These are phyloP conservation scores for Eulemur rufifrons DNA, from an alignment of 2,113 vertebrate genomes.

Conservation along the genomic window DNA sequence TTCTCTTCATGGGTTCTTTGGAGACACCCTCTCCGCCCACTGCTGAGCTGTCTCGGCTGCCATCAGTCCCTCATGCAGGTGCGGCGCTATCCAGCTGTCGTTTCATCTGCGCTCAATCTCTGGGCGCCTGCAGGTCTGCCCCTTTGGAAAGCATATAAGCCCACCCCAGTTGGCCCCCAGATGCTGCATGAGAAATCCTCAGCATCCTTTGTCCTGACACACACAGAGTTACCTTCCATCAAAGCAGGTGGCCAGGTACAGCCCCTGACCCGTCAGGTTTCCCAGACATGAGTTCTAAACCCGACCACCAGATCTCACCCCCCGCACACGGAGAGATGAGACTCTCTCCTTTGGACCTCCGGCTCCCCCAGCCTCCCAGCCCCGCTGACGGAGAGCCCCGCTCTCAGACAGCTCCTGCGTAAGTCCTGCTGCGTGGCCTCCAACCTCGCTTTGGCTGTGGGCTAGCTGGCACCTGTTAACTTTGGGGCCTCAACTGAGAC, in stretches of 20 bases:
- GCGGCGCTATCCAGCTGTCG: not conserved
- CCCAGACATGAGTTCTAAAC: not conserved
- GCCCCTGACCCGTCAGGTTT: not conserved
- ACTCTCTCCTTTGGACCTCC: not conserved
- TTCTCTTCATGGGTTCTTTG: not conserved
- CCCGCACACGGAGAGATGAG: not conserved
- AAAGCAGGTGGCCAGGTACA: not conserved
- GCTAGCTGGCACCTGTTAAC: not conserved
- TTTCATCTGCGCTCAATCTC: not conserved
- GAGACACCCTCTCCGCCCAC: not conserved
- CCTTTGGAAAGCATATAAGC: not conserved
- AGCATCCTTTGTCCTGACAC: not conserved
- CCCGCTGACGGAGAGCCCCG: too few relatives aligned
- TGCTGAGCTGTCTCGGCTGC: not conserved
- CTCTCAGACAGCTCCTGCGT: not conserved
- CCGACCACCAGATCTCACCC: not conserved
- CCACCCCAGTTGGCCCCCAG: not conserved
- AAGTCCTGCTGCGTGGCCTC: not conserved
- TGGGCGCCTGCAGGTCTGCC: not conserved
- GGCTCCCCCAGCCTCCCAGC: not conserved
- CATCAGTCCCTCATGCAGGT: not conserved
- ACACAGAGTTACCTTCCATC: not conserved
- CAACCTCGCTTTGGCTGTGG: not conserved
- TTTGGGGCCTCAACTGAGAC: not conserved
- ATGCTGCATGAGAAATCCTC: not conserved